phyloP scores from a whole-genome alignment of 1,140 invertebrate species.

The Conopomorpha cramerella region DNA sequence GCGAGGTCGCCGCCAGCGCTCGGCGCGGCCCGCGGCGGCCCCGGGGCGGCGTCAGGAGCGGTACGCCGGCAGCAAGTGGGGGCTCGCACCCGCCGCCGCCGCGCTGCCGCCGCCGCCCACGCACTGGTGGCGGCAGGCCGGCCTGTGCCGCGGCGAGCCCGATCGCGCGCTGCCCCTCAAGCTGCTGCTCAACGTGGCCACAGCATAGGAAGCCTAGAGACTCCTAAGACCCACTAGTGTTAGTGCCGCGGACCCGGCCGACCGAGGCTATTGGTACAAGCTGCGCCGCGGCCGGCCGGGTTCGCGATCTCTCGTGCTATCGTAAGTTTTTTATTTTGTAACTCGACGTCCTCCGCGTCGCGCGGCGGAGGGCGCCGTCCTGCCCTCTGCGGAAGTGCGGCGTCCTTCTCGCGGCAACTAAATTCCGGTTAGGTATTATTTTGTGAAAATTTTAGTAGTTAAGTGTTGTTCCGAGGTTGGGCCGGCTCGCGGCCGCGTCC shows the following conservation, averaged over 20 bases:
- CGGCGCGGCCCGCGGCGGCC: conserved; percentile 15
- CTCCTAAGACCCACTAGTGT: conserved; percentile 35
- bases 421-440: conserved; percentile 59
- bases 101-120: conserved; percentile 51
- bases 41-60: conserved; percentile 25
- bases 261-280: no score
- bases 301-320: conserved; percentile 33
- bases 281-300: conserved; percentile 14
- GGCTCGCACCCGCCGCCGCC: conserved; percentile 43
- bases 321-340: conserved; percentile 39
- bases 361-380: conserved; percentile 10
- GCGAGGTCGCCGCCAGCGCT: conserved; percentile 9
- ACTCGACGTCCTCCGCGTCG: conserved; percentile 24
- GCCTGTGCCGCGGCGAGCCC: conserved; percentile 34
- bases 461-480: conserved; percentile 21
- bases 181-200: conserved; percentile 41
- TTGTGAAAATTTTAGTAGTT: conserved; percentile 55
- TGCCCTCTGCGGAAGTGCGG: conserved; percentile 10
- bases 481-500: not conserved
- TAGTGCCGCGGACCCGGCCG: conserved; percentile 26
- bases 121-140: conserved; percentile 44
- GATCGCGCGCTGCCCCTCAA: conserved; percentile 42
- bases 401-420: conserved; percentile 25
- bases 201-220: conserved; percentile 18
- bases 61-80: conserved; percentile 55